These are phyloP conservation scores for Chrysopilus asiliformis DNA, from an alignment of 2,888 invertebrate genomes.

Conservation along the genomic window DNA sequence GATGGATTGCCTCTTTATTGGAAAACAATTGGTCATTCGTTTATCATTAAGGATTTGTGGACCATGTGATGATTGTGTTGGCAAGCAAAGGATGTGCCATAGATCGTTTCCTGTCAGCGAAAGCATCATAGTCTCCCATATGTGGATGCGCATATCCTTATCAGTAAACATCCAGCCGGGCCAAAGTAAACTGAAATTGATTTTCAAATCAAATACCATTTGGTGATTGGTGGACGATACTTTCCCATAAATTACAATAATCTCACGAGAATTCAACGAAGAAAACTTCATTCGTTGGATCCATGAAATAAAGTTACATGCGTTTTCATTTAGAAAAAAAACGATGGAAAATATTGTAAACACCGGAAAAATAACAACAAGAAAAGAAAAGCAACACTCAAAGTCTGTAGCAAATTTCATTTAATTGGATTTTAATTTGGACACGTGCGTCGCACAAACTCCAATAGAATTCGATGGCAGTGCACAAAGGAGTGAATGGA, in stretches of 20 bases:
- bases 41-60: constrained; percentile 18
- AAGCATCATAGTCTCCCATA: too few relatives aligned
- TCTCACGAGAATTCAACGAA: too few relatives aligned
- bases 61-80: background rate
- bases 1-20: constrained; percentile 33
- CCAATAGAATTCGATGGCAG: too few relatives aligned
- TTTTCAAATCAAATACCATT: constrained; percentile 11
- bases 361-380: too few relatives aligned
- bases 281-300: too few relatives aligned
- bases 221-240: constrained; percentile 5
- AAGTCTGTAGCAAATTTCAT: constrained; percentile 10
- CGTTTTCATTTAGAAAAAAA: too few relatives aligned
- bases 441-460: constrained; percentile 13
- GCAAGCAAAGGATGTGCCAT: background rate
- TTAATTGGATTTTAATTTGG: constrained; percentile 14
- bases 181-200: constrained; percentile 10
- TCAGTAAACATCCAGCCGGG: constrained; percentile 8
- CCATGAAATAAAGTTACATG: too few relatives aligned
- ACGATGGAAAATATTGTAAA: too few relatives aligned
- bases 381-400: too few relatives aligned
- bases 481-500: too few relatives aligned
- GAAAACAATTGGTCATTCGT: constrained; percentile 33
- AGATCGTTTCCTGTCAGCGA: background rate
- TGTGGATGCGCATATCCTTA: constrained; percentile 6
- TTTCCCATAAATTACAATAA: background rate